Base-by-base conservation (phyloP, 53 echinoderm and acorn worm genomes). In the Crossaster papposus region DNA sequence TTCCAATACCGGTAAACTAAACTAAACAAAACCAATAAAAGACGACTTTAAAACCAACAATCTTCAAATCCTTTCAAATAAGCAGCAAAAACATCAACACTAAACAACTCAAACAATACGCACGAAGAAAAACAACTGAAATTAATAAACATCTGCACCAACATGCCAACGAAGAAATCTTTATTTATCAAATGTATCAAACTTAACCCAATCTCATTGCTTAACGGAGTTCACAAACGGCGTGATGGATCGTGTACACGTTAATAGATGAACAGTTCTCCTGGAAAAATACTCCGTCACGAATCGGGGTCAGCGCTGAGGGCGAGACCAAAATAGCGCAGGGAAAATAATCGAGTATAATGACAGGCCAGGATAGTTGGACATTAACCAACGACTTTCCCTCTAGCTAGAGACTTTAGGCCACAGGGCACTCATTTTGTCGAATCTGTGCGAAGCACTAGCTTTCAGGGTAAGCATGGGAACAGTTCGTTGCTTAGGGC, bases 261-360 rank as follows among this genome's bases (percentile, higher is more conserved):
- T 54, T 85, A 72, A 73, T 70, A 54, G 55, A 33, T 85, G 76
- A 12, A 80, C 54, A 22, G 86, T 55, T 33, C 76, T 9, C 63
- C 34, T 77, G 51, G 76, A 87, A 83, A 80, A 87, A 87, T 87
- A 87, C 87, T 76, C 76, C n/a, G 87, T 87, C 87, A 87, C 87
- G 87, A 87, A 87, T 87, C 87, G 15, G 76, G 76, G 75, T 37
- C 34, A 32, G 36, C 44, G 87, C 87, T 87, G 77, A 29, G 35
- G 77, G 87, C 87, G n/a, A 76, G 76, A 76, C 87, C 36, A 51
- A 62, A 87, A 87, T 87, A 87, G 87, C 87, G 58, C 36, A 30
- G 24, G 44, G 44, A 36, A 78, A 14, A 73, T 73, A 78, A 78
- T 78, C 78, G 26, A 35, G 78, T 35, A 32, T 20, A 58, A 20